Base-by-base conservation (phyloP, 2,888 invertebrate genomes). In the Tethea ocularis region DNA sequence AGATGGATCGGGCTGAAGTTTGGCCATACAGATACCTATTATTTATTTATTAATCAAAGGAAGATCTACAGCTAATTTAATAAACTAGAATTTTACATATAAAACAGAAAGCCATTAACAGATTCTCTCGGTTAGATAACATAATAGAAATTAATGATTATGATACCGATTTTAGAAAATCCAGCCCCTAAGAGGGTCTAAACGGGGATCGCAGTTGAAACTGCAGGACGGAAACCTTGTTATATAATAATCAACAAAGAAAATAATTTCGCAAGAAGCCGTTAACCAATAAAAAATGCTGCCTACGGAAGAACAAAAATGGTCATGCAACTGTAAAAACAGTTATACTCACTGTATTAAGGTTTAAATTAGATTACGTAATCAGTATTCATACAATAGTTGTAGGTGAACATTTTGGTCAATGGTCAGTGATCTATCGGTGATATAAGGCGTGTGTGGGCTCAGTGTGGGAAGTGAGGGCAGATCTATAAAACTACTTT, bases 341-440 rank as follows among this genome's bases (percentile, higher is more conserved):
- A 29, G 6, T 33, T 53, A 53, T 29, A 10, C 2, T 11, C 1
- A n/a, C 29, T 1, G 46, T 22, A 11, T 22, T 57, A 59, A 56
- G 62, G 59, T 58, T 15, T 41, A 51, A 56, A 51, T 36, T 57
- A 17, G n/a, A 23, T 54, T 38, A 24, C 17, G 20, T 17, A 20
- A 46, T 20, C 46, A 46, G 17, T 29, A 24, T 17, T 24, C 17
- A 53, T 29, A 26, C 6, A 1, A n/a, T 10, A 20, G 29, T n/a
- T 29, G 88, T 88, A 83, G 89, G 91, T 80, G 84, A 82, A 60
- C 63, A 69, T 84, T 91, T 89, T 88, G 91, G 89, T 71, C 80
- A 82, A 82, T 90, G 92, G 92, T 87, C 92, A 91, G 87, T 77
- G 77, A 64, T 74, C 69, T 69, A 69, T 71, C 57, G 63, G 64